phyloP scores from a whole-genome alignment of 2,888 invertebrate genomes.

The Choristoneura rosaceana region DNA sequence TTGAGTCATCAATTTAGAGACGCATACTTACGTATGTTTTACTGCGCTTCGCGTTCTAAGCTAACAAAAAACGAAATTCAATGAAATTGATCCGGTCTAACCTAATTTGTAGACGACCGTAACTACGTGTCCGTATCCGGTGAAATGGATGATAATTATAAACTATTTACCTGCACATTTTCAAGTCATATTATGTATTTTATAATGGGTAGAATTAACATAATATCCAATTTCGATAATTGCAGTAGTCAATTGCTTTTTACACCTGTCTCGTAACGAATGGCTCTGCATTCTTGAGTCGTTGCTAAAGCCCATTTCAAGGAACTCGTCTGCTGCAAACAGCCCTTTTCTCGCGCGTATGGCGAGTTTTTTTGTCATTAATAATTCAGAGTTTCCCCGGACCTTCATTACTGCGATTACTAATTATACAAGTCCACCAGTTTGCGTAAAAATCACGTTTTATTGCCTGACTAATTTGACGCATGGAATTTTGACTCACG shows the following conservation, averaged over 20 bases:
- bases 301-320: constrained; percentile 34
- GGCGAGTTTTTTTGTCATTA: constrained; percentile 36
- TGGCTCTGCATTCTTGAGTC: constrained; percentile 33
- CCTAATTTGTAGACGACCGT: background rate
- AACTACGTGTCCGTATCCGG: background rate
- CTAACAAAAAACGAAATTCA: background rate
- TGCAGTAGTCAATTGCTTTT: constrained; percentile 36
- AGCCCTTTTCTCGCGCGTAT: constrained; percentile 27
- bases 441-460: constrained; percentile 41
- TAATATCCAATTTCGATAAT: constrained; percentile 36
- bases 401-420: constrained; percentile 36
- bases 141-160: background rate
- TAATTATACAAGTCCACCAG: constrained; percentile 32
- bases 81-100: background rate
- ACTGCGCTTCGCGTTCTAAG: background rate
- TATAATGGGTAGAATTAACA: constrained; percentile 34
- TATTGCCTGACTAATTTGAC: constrained; percentile 36
- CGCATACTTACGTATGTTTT: background rate
- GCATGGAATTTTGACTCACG: constrained; percentile 33
- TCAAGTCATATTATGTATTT: constrained; percentile 19
- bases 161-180: constrained; percentile 3
- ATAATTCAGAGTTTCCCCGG: constrained; percentile 34
- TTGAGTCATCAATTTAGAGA: constrained; percentile 6
- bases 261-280: constrained; percentile 34
- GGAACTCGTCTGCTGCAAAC: constrained; percentile 28